These are phyloP conservation scores for Karalla daura DNA, from an alignment of 2,797 vertebrate species.

Conservation along the genomic window DNA sequence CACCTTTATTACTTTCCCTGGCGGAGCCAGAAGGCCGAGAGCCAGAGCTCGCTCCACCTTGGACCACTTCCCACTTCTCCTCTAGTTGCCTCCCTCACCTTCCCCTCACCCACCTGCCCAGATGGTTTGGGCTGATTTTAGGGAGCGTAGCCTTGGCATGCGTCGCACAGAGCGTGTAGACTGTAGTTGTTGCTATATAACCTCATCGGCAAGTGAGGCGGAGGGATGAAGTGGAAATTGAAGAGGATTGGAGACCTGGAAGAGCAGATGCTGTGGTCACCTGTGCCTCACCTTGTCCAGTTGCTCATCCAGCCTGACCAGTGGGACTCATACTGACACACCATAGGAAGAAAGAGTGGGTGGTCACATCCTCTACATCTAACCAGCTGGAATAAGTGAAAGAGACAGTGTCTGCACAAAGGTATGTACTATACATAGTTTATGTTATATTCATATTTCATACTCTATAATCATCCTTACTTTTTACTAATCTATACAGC, in stretches of 20 bases:
- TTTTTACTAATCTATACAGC: too few relatives aligned
- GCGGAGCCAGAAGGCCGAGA: constrained; percentile 54
- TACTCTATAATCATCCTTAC: too few relatives aligned
- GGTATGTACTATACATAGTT: too few relatives aligned
- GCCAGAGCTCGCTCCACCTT: constrained; percentile 55
- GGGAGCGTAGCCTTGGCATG: neutral
- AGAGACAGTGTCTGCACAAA: neutral
- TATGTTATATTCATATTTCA: too few relatives aligned
- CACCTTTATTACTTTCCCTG: constrained; percentile 75
- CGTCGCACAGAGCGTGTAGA: neutral
- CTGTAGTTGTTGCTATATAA: neutral
- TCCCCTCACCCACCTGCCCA: constrained; percentile 38
- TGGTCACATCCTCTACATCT: constrained; percentile 4
- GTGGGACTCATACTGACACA: constrained; percentile 30
- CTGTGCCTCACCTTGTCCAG: constrained; percentile 46
- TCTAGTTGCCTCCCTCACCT: constrained; percentile 36
- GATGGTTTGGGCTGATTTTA: constrained; percentile 36
- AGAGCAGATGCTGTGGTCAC: constrained; percentile 62
- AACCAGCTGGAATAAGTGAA: constrained; percentile 31
- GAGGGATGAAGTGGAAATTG: constrained; percentile 6
- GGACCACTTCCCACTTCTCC: constrained; percentile 46
- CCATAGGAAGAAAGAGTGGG: constrained; percentile 12
- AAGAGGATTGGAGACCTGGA: constrained; percentile 33
- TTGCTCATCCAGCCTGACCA: constrained; percentile 43
- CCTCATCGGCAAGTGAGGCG: neutral